phyloP scores from a whole-genome alignment of 2,113 vertebrate species.

The Pollachius pollachius region DNA sequence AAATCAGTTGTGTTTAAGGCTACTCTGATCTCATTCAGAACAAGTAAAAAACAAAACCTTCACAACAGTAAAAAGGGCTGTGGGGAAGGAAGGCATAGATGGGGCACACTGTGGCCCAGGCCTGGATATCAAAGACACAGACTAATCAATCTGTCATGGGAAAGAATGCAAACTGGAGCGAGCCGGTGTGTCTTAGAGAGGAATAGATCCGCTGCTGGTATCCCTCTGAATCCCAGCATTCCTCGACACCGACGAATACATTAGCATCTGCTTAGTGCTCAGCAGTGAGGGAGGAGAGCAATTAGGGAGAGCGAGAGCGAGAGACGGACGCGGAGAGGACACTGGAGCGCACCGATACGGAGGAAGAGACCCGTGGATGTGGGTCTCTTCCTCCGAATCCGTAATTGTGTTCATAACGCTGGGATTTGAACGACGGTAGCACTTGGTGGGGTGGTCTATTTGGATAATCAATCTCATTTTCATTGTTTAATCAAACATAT shows the following conservation, averaged over 20 bases:
- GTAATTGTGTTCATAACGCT: too few species aligned
- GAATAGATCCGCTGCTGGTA: slow-evolving; percentile 26
- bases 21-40: too few species aligned
- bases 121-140: slow-evolving; percentile 27
- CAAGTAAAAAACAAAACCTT: slow-evolving; percentile 3
- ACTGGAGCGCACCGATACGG: too few species aligned
- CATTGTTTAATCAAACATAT: too few species aligned
- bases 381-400: too few species aligned
- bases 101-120: slow-evolving; percentile 7
- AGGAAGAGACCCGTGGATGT: too few species aligned
- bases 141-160: slow-evolving; percentile 54
- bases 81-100: background rate
- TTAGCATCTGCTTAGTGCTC: slow-evolving; percentile 55
- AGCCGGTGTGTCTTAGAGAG: slow-evolving; percentile 5
- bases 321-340: too few species aligned
- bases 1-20: slow-evolving; percentile 11
- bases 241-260: slow-evolving; percentile 48
- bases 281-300: background rate
- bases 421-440: too few species aligned
- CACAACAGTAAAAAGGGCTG: slow-evolving; percentile 13
- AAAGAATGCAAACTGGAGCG: slow-evolving; percentile 37
- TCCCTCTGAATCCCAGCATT: slow-evolving; percentile 32
- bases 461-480: too few species aligned
- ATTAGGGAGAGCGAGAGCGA: slow-evolving; percentile 10
- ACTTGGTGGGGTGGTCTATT: too few species aligned